Conservation (phyloP, 1,140 invertebrate species). For the Sipha flava region DNA sequence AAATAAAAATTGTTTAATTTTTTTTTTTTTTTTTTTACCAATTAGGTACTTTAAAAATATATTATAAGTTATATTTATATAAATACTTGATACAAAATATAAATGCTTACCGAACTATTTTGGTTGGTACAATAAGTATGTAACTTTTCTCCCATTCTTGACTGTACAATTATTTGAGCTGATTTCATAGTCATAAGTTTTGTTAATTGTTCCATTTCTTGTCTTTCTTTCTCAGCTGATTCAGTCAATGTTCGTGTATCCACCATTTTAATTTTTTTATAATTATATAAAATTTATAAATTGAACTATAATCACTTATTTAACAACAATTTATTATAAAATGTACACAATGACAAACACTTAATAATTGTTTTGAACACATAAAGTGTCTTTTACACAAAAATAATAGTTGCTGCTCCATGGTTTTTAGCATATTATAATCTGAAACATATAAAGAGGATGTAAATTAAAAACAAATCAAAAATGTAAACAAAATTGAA, state of each 20-base stretch:
- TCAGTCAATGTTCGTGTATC: slow-evolving; percentile 13
- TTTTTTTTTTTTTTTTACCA: no score
- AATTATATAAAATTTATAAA: neutral
- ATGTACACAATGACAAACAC: neutral
- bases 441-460: neutral
- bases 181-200: slow-evolving; percentile 29
- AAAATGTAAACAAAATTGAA: neutral
- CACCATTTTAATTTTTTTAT: neutral
- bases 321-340: slow-evolving; percentile 3
- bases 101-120: slow-evolving; percentile 16
- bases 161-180: slow-evolving; percentile 29
- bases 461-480: neutral
- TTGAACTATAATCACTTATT: neutral
- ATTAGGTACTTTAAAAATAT: no score
- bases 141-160: slow-evolving; percentile 24
- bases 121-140: slow-evolving; percentile 15
- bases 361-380: neutral
- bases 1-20: no score
- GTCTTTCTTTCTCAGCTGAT: slow-evolving; percentile 15
- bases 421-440: neutral
- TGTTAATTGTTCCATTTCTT: slow-evolving; percentile 26
- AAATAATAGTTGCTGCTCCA: neutral
- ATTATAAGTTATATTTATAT: no score
- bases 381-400: neutral
- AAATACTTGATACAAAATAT: no score